Base-by-base conservation (phyloP, 2,797 vertebrate genomes). In the Eulemur albifrons region DNA sequence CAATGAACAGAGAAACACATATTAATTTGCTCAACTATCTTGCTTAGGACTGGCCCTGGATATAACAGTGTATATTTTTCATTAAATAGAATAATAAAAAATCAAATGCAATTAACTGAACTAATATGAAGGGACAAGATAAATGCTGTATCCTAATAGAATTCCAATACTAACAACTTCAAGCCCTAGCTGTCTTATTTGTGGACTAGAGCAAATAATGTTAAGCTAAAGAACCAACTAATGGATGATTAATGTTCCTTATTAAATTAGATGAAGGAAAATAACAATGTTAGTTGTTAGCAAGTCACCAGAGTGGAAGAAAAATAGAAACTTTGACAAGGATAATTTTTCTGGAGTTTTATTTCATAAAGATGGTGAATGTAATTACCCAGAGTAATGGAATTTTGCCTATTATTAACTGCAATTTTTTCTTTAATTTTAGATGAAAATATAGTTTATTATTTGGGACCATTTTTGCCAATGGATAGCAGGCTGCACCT, bases 201-300 rank as follows among this genome's bases (percentile, higher is more conserved):
- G 97, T 96, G 80, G 96, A 96, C 83, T 91, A 90, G 63, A 95
- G 87, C 89, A 97, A 97, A 97, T 97, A 96, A 96, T 75, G 89
- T 98, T 98, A 96, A 93, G 86, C 89, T 96, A 96, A 96, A 97
- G 81, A 96, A 90, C 90, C 94, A 96, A 87, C 94, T 97, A 97
- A 98, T 97, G 75, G 91, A 97, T 98, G 95, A 98, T 98, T 97
- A 97, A 98, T 98, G 96, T 94, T 94, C 73, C 93, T 96, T 98
- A 97, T 97, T 97, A 97, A 97, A 96, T 95, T 96, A 97, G 84
- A 97, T 90, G 93, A 97, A 96, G 90, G 97, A 96, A 97, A 97
- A 97, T 97, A 97, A 97, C 95, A 92, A 96, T 94, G 93, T 95
- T 96, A 80, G 93, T 93, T 96, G 90, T 97, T 98, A 97, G 94